Base-by-base conservation (phyloP, 2,797 vertebrate species). In the Scomberomorus guttatus region DNA sequence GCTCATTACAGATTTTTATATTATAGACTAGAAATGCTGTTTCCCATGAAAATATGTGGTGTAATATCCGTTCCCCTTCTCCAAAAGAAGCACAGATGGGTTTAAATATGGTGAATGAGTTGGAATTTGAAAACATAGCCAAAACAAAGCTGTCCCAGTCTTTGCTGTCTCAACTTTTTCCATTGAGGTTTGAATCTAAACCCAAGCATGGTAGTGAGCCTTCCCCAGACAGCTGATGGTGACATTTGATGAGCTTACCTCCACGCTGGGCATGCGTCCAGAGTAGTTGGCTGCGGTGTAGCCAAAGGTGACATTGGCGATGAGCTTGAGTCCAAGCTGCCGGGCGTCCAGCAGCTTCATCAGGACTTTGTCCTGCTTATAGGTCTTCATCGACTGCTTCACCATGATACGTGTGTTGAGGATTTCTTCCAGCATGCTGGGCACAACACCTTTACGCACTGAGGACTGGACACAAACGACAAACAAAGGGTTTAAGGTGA, bases 391-490 rank as follows among this genome's bases (percentile, higher is more conserved):
- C 0, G 96, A 97, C 79, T 97, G 96, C 88, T 99, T 99, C 83
- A 99, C 98, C 98, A 99, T 99, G 84, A 99, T 93, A 75, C 98
- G 94, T 0, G 98, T 99, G 84, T 95, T 97, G 85, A 99, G 87
- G 88, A 99, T 99, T 88, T 99, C 97, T 93, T 99, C 97, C 27
- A 99, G 93, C 98, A 99, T 99, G 86, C 93, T 95, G 84, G 98
- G 98, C 75, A 99, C 89, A 60, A 99, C 95, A 10, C 98, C 98
- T 80, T 97, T 97, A 90, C 98, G 96, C 85, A 99, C 96, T 0
- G 97, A 96, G 3, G 97, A 89, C 98, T 99, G 87, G 2, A 86
- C 14, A 59, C 24, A 74, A 2, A 75, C n/a, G 29, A 24, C 10
- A 34, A 20, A 50, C 46, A 18, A 7, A 9, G 2, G 5, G 3